phyloP scores from a whole-genome alignment of 2,888 invertebrate species.

The Ernsta delagoae region DNA sequence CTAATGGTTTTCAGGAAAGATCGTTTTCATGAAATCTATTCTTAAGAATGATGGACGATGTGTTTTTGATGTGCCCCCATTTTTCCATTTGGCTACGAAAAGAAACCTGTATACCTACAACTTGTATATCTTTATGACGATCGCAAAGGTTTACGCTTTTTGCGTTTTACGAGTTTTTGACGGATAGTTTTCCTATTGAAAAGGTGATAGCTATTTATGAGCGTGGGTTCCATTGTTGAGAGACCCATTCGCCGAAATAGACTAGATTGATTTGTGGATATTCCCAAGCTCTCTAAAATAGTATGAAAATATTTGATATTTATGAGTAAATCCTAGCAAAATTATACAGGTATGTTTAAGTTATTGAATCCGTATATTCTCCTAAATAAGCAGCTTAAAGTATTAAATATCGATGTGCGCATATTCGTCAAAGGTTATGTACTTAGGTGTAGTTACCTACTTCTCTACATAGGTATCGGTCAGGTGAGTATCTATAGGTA shows the following conservation, averaged over 20 bases:
- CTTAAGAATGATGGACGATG: constrained; percentile 19
- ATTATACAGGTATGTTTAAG: no score
- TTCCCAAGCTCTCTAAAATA: background rate
- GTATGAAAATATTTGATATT: constrained; percentile 7
- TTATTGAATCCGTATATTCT: constrained; percentile 4
- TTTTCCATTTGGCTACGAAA: constrained; percentile 4
- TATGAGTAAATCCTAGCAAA: background rate
- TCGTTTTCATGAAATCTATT: constrained; percentile 21
- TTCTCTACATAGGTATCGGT: no score
- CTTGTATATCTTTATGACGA: constrained; percentile 4
- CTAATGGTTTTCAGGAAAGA: constrained; percentile 21
- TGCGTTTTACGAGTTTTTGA: constrained; percentile 30
- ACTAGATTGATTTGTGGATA: constrained; percentile 27
- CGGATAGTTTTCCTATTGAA: constrained; percentile 30
- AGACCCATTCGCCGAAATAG: constrained; percentile 24
- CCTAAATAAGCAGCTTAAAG: constrained; percentile 8
- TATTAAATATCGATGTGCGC: background rate
- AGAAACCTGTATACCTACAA: background rate
- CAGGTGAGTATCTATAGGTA: no score
- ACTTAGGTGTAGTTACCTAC: no score
- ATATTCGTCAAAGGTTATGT: background rate
- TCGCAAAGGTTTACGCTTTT: constrained; percentile 25
- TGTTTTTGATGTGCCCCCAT: constrained; percentile 12
- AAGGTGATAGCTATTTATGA: constrained; percentile 26
- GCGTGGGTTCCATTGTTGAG: constrained; percentile 16